These are phyloP conservation scores for Sphinx pinastri DNA, from an alignment of 2,888 invertebrate species.

Conservation along the genomic window DNA sequence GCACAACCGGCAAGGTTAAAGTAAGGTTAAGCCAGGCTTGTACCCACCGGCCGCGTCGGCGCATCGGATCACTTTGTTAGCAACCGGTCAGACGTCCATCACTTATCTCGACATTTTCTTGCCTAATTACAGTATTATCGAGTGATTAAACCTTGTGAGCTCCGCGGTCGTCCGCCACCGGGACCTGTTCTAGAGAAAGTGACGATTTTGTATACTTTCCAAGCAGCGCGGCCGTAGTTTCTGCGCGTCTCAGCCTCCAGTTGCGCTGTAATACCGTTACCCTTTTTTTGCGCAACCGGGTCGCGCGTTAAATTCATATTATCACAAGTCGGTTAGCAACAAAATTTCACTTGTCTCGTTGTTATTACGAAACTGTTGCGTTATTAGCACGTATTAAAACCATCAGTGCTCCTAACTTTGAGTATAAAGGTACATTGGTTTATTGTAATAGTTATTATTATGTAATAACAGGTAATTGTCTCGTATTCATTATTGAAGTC, in stretches of 20 bases:
- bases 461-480: background rate
- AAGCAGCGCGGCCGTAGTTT: constrained; percentile 64
- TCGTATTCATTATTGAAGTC: background rate
- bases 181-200: constrained; percentile 78
- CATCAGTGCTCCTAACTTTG: constrained; percentile 19
- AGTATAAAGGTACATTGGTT: background rate
- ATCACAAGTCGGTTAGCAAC: constrained; percentile 52
- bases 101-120: constrained; percentile 45
- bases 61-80: constrained; percentile 36
- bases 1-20: constrained; percentile 47
- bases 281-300: constrained; percentile 70
- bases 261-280: constrained; percentile 68
- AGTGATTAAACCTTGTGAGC: constrained; percentile 40
- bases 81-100: constrained; percentile 44
- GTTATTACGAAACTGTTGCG: constrained; percentile 45
- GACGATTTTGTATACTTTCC: constrained; percentile 77
- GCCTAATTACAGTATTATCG: constrained; percentile 39
- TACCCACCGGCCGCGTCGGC: constrained; percentile 43
- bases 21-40: constrained; percentile 44
- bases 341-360: constrained; percentile 56
- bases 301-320: constrained; percentile 63
- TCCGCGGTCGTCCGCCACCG: constrained; percentile 53
- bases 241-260: constrained; percentile 48
- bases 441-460: background rate
- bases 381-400: constrained; percentile 31